Evolutionary conservation across 2,797 vertebrate species (phyloP), one percentile per base, ranked within the genome.

Genomic region (Bovichtus variegatus): DNA sequence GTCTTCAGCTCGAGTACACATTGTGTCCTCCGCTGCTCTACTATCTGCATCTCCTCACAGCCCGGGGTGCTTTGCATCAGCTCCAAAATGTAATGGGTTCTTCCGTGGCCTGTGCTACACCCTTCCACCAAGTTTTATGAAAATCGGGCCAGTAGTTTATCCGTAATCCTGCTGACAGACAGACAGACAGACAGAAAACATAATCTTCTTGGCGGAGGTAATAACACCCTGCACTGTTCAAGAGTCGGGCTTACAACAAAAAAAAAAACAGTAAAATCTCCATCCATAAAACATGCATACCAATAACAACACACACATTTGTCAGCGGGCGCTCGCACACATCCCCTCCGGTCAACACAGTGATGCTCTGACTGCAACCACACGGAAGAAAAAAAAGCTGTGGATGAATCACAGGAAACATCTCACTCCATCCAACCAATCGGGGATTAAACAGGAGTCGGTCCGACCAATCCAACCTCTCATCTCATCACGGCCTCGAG

Each of bases 331-430:
- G 19, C 50, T 47, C 31, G 43, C 43, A 82, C 57, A 67, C 49
- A 41, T 18, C 9, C 23, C 55, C 60, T 63, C 31, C 2, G 9
- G 76, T 65, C 50, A 61, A 49, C 12, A 6, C 58, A 25, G 25
- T 16, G 67, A 46, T 23, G 38, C 54, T 64, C 49, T 69, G 73
- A 65, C 57, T 70, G 23, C 47, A 43, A 70, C 66, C 43, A 36
- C 50, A 68, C 38, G 71, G 60, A 54, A 3, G 19, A 71, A 16
- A 67, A n/a, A 7, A 50, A 49, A 71, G 57, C 43, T 72, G 25
- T 38, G 19, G 15, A 77, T 76, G 21, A 86, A 78, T 77, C 63
- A 50, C 59, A 85, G 80, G 71, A 88, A 88, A 73, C 38, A 34
- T 57, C 54, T 65, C 51, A 53, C 58, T 73, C 9, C 9, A 71